Conservation (phyloP, 2,888 invertebrate genomes). For the Anaspis maculata region DNA sequence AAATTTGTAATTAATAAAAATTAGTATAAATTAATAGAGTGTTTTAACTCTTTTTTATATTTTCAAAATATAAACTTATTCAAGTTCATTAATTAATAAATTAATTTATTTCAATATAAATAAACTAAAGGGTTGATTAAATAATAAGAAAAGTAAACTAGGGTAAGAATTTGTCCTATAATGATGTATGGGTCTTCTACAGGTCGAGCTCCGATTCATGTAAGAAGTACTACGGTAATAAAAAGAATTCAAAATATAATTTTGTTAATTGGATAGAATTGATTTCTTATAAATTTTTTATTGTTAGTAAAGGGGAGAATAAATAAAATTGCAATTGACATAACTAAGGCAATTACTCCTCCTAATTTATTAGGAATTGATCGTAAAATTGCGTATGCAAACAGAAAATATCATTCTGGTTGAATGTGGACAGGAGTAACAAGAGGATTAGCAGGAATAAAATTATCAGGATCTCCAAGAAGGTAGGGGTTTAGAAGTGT, state of each 20-base stretch:
- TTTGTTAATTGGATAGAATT: conserved; percentile 56
- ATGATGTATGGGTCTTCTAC: conserved; percentile 59
- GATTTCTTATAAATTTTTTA: conserved; percentile 48
- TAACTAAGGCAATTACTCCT: conserved; percentile 58
- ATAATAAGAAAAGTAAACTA: conserved; percentile 52
- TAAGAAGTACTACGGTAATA: conserved; percentile 51
- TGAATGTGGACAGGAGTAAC: conserved; percentile 68
- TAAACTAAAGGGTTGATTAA: conserved; percentile 46
- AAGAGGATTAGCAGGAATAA: conserved; percentile 59
- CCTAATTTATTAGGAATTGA: conserved; percentile 75
- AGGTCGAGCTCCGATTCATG: conserved; percentile 63
- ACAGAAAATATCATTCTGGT: conserved; percentile 80
- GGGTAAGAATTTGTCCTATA: conserved; percentile 52
- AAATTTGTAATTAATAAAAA: conserved; percentile 44
- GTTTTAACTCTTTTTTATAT: conserved; percentile 52
- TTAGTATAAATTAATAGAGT: conserved; percentile 53
- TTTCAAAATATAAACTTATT: conserved; percentile 62
- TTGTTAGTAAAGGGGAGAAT: conserved; percentile 50
- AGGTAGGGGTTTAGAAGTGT: conserved; percentile 50
- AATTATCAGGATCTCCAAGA: conserved; percentile 66
- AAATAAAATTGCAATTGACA: conserved; percentile 60
- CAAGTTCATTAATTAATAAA: conserved; percentile 56
- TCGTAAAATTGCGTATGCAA: conserved; percentile 73
- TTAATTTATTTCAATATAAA: conserved; percentile 50
- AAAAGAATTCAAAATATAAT: conserved; percentile 52